Evolutionary conservation across 1,140 invertebrate species (phyloP), one percentile per base, ranked within the genome.

Genomic region (Saccostrea echinata): DNA sequence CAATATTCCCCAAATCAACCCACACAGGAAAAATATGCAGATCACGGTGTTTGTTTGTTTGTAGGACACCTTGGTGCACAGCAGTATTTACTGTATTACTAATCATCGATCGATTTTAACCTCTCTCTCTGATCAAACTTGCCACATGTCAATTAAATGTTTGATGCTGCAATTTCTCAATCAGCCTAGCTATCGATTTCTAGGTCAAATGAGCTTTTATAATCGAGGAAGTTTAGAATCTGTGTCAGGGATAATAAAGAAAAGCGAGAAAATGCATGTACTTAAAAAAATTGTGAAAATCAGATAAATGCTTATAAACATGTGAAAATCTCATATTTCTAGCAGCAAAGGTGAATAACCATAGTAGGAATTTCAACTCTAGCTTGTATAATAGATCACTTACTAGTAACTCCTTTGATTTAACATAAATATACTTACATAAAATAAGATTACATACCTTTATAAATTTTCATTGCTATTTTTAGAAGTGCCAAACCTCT

Each of bases 401-500:
- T 8, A n/a, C n/a, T n/a, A n/a, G n/a, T n/a, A 43, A 43, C 43
- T 43, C 43, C 43, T 6, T 9, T 43, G 43, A 43, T 43, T 4
- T 43, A 43, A 43, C 43, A 43, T 9, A 8, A 9, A 43, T 9
- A 43, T 43, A 43, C 43, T 43, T 43, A 43, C 1, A 43, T 43
- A 43, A 43, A 43, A 9, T 43, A 43, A 43, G 43, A 4, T 43
- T 43, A 43, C 43, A 43, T 43, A 43, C 43, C 43, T 43, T 43
- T 43, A 43, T 3, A 43, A 9, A 43, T 43, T 13, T n/a, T 21
- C 4, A 1, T 61, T n/a, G 18, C 55, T n/a, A 61, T 76, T 27
- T 76, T 76, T 30, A 76, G 68, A 76, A 76, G 13, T 76, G 68
- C 81, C 81, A 51, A 51, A 83, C 81, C 21, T 27, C 81, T 83